A percentile compares a stretch with the other conserved stretches of the same genome.
Evolutionary conservation across 30 jellyfish, hydroid and myxozoan genomes (phyloP).

Genomic region (Nemopilema nomurai): DNA sequence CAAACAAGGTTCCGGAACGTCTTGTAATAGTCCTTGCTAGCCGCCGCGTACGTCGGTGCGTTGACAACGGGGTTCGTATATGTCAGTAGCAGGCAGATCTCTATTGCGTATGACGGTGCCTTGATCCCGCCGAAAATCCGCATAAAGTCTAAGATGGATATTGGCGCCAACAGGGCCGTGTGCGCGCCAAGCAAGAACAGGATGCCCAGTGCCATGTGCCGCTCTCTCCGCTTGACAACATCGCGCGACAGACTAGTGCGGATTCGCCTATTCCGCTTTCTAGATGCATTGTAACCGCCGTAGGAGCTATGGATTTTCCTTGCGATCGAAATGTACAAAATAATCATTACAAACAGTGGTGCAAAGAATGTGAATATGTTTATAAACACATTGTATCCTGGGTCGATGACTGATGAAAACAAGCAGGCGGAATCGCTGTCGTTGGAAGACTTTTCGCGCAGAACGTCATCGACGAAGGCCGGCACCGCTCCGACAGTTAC

Average conservation of each 20-base stretch:
- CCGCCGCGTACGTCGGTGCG: constrained; percentile 70
- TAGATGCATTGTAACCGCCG: background rate
- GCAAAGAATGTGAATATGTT: constrained; percentile 53
- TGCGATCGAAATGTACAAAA: constrained; percentile 26
- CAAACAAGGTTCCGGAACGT: constrained; percentile 34
- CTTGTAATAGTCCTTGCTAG: constrained; percentile 34
- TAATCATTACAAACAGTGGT: constrained; percentile 43
- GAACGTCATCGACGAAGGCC: background rate
- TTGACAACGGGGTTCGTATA: constrained; percentile 59
- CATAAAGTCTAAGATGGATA: constrained; percentile 32
- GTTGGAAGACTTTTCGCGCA: background rate
- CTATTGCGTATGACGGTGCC: constrained; percentile 44
- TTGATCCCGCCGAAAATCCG: constrained; percentile 33
- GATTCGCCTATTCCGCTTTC: background rate
- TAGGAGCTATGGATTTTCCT: constrained; percentile 22
- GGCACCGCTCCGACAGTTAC: constrained; percentile 45
- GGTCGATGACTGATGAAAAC: constrained; percentile 44
- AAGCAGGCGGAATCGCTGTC: constrained; percentile 28
- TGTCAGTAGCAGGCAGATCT: constrained; percentile 37
- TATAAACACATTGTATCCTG: constrained; percentile 34
- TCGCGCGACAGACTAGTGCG: constrained; percentile 48
- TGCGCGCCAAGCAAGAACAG: constrained; percentile 35
- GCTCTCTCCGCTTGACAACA: constrained; percentile 23
- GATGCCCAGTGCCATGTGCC: constrained; percentile 45
- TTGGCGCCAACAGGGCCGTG: constrained; percentile 49